Conservation (phyloP, 2,113 vertebrate species). For the Ochotona curzoniae region DNA sequence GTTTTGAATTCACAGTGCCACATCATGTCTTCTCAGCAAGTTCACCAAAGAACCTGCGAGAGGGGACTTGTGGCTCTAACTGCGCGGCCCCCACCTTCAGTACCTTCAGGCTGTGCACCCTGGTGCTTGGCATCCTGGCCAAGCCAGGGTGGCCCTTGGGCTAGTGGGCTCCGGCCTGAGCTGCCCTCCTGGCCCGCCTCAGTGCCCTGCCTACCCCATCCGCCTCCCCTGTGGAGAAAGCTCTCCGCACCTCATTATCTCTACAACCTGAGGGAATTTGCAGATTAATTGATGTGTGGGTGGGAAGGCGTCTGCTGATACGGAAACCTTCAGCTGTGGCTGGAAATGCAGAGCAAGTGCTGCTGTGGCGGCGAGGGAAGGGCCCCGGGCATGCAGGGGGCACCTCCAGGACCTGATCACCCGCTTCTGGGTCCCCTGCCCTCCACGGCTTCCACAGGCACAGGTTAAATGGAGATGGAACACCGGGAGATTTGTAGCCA, state of each 20-base stretch:
- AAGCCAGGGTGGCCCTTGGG: neutral
- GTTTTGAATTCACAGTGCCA: slow-evolving; percentile 39
- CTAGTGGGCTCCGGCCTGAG: neutral
- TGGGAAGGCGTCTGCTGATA: slow-evolving; percentile 89
- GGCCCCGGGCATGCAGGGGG: neutral
- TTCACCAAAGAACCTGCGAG: slow-evolving; percentile 29
- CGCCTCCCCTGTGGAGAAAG: slow-evolving; percentile 78
- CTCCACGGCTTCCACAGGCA: neutral
- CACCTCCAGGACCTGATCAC: neutral
- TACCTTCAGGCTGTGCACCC: no score
- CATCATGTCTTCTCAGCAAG: slow-evolving; percentile 30
- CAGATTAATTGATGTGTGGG: slow-evolving; percentile 90
- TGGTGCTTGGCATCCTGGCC: no score
- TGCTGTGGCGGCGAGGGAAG: slow-evolving; percentile 75
- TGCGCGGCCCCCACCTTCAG: no score
- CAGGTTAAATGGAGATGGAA: neutral
- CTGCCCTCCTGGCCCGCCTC: slow-evolving; percentile 54
- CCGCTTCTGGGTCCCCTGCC: neutral
- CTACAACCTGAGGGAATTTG: slow-evolving; percentile 88
- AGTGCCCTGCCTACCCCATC: slow-evolving; percentile 81
- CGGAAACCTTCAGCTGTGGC: slow-evolving; percentile 82
- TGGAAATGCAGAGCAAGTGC: slow-evolving; percentile 80
- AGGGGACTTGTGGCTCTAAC: neutral
- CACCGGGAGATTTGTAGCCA: neutral
- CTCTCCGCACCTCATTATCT: slow-evolving; percentile 86